phyloP scores from a whole-genome alignment of 1,140 invertebrate genomes.

The Phthorimaea operculella region DNA sequence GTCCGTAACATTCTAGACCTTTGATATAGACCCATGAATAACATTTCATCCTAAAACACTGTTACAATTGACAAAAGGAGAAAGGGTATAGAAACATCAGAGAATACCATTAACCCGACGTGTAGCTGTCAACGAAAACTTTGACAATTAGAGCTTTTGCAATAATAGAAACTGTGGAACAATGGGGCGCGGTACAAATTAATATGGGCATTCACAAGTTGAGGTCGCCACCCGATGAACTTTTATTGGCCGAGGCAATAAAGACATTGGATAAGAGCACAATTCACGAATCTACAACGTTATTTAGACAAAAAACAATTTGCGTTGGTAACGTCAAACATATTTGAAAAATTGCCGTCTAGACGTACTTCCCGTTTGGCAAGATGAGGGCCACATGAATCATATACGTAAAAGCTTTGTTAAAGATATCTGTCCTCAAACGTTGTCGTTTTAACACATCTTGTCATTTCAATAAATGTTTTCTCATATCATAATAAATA shows the following conservation, averaged over 20 bases:
- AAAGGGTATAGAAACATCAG: conserved; percentile 42
- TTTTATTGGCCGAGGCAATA: background rate
- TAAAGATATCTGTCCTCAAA: too few species aligned
- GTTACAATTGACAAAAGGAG: conserved; percentile 30
- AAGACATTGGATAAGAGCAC: too few species aligned
- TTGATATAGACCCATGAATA: conserved; percentile 8
- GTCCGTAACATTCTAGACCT: conserved; percentile 15
- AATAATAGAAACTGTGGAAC: conserved; percentile 56
- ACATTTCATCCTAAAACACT: conserved; percentile 45
- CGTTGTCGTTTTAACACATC: too few species aligned
- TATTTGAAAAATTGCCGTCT: too few species aligned
- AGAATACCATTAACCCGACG: conserved; percentile 44
- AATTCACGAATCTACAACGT: too few species aligned
- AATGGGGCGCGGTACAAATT: background rate
- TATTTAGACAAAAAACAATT: too few species aligned
- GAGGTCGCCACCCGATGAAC: background rate
- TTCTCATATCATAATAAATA: too few species aligned
- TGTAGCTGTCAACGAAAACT: conserved; percentile 38
- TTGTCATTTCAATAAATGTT: too few species aligned
- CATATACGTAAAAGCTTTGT: too few species aligned
- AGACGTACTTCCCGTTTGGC: too few species aligned
- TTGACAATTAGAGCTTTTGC: conserved; percentile 47
- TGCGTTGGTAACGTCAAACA: too few species aligned
- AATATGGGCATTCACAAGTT: background rate
- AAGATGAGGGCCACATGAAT: too few species aligned